Evolutionary conservation across 2,113 vertebrate species (phyloP).

Genomic region (Mola mola): DNA sequence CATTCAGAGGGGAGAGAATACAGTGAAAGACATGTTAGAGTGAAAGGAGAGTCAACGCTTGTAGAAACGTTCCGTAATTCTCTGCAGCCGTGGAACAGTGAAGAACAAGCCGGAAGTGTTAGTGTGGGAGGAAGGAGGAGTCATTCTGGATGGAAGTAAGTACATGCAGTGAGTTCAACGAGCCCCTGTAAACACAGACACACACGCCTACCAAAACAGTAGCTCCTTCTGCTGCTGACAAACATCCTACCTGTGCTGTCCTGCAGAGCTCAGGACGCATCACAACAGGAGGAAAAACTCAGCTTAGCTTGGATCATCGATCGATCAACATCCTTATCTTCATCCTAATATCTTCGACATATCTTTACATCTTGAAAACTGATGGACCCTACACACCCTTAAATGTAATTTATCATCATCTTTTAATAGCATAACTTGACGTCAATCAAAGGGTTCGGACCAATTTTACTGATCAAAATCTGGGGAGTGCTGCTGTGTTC

Average conservation of each 20-base stretch:
- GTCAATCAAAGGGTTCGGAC: no score
- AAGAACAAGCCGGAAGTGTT: conserved; percentile 37
- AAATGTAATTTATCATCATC: no score
- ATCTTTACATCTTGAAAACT: no score
- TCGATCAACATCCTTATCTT: no score
- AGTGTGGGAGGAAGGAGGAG: conserved; percentile 29
- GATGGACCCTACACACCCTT: no score
- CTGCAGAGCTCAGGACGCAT: background rate
- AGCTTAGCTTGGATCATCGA: no score
- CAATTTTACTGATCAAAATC: no score
- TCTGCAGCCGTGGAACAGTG: conserved; percentile 1
- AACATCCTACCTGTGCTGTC: background rate
- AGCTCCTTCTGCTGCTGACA: no score
- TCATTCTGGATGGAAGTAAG: conserved; percentile 25
- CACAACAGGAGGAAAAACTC: no score
- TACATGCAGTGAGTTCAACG: conserved; percentile 61
- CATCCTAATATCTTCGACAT: no score
- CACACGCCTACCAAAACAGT: conserved; percentile 25
- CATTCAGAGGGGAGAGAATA: conserved; percentile 21
- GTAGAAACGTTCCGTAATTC: conserved; percentile 5
- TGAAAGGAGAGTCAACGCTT: background rate
- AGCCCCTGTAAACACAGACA: conserved; percentile 29
- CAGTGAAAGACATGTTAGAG: conserved; percentile 11
- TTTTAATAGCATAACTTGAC: no score
- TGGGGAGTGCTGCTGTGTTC: no score